Percentiles rank a stretch among this genome's conserved stretches.
Conservation (phyloP, 2,113 vertebrate genomes). For the Microcebus griseorufus region DNA sequence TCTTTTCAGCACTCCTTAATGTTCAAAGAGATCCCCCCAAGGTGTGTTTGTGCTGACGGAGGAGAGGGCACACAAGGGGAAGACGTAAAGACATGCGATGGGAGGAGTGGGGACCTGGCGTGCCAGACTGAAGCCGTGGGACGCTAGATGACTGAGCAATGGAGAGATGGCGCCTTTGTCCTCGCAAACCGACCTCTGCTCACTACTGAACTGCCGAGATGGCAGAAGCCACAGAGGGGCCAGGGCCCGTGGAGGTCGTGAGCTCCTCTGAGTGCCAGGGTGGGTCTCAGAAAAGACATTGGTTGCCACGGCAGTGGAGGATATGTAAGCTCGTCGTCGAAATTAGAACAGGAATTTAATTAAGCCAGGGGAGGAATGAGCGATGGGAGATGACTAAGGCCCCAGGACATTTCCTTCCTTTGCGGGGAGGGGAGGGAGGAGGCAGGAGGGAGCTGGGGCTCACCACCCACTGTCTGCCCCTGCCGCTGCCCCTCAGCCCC, state of each 20-base stretch:
- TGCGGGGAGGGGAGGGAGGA: neutral
- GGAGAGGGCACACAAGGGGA: neutral
- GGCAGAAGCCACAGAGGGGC: neutral
- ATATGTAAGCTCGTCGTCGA: conserved; percentile 43
- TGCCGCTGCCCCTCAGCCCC: neutral
- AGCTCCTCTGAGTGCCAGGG: neutral
- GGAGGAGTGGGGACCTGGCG: neutral
- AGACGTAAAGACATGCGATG: neutral
- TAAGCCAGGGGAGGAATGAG: conserved; percentile 49
- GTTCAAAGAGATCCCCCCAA: neutral
- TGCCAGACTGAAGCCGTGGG: neutral
- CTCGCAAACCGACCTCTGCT: neutral
- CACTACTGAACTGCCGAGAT: neutral
- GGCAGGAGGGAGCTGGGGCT: neutral
- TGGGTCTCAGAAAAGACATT: neutral
- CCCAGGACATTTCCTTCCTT: neutral
- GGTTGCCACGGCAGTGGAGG: neutral
- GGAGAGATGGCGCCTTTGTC: neutral
- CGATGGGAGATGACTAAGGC: conserved; percentile 49
- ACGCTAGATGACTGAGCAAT: neutral
- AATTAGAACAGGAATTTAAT: conserved; percentile 68
- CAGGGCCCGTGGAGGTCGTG: neutral
- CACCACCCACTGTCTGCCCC: neutral
- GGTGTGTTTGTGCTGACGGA: neutral
- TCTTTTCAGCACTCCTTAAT: neutral